These are phyloP conservation scores for Tychaedon coryphoeus DNA, from an alignment of 2,113 vertebrate species.

Conservation along the genomic window DNA sequence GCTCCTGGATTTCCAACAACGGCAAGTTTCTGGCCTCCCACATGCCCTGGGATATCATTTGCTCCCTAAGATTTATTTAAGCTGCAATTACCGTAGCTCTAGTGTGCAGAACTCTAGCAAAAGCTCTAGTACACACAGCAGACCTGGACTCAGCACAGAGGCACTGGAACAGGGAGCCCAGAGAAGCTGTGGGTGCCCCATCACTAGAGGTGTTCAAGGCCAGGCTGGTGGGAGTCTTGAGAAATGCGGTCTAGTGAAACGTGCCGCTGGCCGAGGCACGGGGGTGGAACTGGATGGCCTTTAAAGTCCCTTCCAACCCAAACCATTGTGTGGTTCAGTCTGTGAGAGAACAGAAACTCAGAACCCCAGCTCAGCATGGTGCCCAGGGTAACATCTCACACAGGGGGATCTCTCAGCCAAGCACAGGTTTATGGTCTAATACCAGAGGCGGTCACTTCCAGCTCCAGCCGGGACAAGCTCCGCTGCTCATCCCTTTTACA, in stretches of 20 bases:
- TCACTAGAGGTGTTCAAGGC: too few species aligned
- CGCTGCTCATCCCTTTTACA: accelerated
- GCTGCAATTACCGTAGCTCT: neutral
- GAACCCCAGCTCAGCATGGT: too few species aligned
- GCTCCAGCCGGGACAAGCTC: neutral
- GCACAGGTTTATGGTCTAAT: accelerated
- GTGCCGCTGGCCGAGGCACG: neutral
- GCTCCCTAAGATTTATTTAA: neutral
- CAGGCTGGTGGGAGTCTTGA: accelerated
- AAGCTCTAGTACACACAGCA: neutral
- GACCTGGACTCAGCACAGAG: accelerated
- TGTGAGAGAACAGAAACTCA: accelerated
- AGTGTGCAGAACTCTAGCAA: neutral
- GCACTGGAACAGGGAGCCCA: neutral
- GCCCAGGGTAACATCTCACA: accelerated
- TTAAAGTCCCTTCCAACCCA: neutral
- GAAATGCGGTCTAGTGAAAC: neutral
- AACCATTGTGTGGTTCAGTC: accelerated
- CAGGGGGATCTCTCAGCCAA: accelerated
- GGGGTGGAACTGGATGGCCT: too few species aligned
- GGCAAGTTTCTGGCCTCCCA: neutral
- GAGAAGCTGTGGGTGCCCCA: neutral
- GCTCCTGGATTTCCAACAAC: neutral
- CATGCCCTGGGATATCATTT: neutral
- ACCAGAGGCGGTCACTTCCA: accelerated